Base-by-base conservation (phyloP, 2,113 vertebrate species). In the Blennius ocellaris region DNA sequence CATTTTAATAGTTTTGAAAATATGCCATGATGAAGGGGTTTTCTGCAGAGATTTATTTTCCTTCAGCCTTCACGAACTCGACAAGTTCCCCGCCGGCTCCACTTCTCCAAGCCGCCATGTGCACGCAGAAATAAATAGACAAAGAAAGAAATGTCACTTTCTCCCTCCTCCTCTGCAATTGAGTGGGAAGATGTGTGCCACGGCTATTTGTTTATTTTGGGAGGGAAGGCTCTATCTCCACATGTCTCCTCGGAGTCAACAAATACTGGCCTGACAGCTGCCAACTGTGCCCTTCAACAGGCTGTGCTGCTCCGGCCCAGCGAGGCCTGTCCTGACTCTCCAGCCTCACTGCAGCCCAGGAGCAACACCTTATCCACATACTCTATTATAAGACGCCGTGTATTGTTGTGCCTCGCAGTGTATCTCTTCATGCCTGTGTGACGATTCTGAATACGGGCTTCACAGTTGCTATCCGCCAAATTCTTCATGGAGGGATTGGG, bases 181-280 rank as follows among this genome's bases (percentile, higher is more conserved):
- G 76, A 50, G 75, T 73, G 62, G 60, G 56, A 77, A 68, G 76
- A 88, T 89, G 80, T 81, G 73, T 82, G 82, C 76, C 81, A 83
- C 63, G 43, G 17, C 74, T 84, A 73, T 92, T 90, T 92, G 81
- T 92, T 93, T 92, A 90, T 92, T 88, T 87, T 85, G 57, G 80
- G 80, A 71, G 77, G 90, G 74, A 83, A 82, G 81, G 76, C 87
- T 76, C 82, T 84, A 87, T 89, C 86, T 90, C 83, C 49, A 16
- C 87, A 87, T 77, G 81, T 92, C 88, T 81, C 64, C 73, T 61
- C 76, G 16, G 84, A 90, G 87, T 81, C 82, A 89, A 86, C 81
- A 83, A 89, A 92, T 73, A 83, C 56, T 79, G 40, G 73, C 64
- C 77, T 88, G 89, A 89, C 92, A 92, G 91, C 90, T 92, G 90